Percentiles rank a stretch among this genome's conserved stretches.
Conservation (phyloP, 2,797 vertebrate genomes). For the Heteromormyrus szaboi region DNA sequence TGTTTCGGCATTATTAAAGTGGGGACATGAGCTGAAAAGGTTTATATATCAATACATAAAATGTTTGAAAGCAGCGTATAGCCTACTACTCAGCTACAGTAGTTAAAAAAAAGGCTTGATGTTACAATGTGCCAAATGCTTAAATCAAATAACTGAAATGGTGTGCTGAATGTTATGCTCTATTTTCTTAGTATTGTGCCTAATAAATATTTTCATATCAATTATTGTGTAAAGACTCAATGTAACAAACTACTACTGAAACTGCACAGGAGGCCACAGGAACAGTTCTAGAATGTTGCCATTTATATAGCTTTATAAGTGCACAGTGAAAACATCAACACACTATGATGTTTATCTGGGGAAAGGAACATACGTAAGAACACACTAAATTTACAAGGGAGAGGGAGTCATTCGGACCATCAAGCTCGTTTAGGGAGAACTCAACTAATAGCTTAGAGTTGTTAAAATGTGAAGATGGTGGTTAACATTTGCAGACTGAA, state of each 20-base stretch:
- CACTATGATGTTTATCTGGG: neutral
- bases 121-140: neutral
- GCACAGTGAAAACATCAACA: neutral
- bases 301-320: neutral
- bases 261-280: neutral
- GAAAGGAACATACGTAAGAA: neutral
- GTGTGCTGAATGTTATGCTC: neutral
- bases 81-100: neutral
- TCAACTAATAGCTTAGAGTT: neutral
- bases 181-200: neutral
- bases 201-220: neutral
- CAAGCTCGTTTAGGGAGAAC: neutral
- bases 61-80: neutral
- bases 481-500: neutral
- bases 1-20: neutral
- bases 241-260: neutral
- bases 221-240: neutral
- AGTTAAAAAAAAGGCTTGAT: neutral
- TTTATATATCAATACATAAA: slow-evolving; percentile 6
- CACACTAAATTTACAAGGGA: neutral
- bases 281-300: neutral
- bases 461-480: neutral
- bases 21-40: neutral
- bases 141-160: neutral
- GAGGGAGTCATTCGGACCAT: neutral